These are phyloP conservation scores for Puntigrus tetrazona DNA, from an alignment of 2,113 vertebrate species.

Conservation along the genomic window DNA sequence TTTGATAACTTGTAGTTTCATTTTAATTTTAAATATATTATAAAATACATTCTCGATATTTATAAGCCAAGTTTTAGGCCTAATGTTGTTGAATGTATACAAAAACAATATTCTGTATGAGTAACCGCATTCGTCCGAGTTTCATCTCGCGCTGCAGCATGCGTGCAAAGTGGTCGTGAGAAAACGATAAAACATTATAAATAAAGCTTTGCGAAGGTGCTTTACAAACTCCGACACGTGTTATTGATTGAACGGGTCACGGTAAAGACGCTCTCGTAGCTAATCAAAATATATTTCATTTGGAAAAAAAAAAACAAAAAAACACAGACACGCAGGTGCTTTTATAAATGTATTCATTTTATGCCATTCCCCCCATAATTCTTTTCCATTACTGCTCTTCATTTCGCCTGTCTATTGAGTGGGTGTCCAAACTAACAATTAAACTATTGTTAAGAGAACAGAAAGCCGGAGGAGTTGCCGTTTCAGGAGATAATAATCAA, in stretches of 20 bases:
- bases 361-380: conserved; percentile 47
- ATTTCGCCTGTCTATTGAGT: conserved; percentile 67
- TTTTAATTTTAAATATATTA: no score
- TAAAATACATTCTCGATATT: no score
- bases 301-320: conserved; percentile 62
- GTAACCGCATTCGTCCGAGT: background rate
- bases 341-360: conserved; percentile 74
- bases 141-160: background rate
- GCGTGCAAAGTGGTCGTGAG: background rate
- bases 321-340: conserved; percentile 70
- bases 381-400: conserved; percentile 68
- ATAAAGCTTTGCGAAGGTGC: background rate
- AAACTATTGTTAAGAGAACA: conserved; percentile 76
- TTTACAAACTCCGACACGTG: background rate
- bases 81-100: background rate
- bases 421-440: conserved; percentile 74
- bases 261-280: background rate
- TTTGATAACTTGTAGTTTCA: no score
- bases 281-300: conserved; percentile 28
- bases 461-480: conserved; percentile 72
- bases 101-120: background rate
- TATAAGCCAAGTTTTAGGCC: background rate
- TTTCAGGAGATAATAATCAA: conserved; percentile 66
- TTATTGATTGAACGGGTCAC: conserved; percentile 15
- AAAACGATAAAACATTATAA: background rate